Conservation (phyloP, 2,888 invertebrate species). For the Himalopsyche anomala region DNA sequence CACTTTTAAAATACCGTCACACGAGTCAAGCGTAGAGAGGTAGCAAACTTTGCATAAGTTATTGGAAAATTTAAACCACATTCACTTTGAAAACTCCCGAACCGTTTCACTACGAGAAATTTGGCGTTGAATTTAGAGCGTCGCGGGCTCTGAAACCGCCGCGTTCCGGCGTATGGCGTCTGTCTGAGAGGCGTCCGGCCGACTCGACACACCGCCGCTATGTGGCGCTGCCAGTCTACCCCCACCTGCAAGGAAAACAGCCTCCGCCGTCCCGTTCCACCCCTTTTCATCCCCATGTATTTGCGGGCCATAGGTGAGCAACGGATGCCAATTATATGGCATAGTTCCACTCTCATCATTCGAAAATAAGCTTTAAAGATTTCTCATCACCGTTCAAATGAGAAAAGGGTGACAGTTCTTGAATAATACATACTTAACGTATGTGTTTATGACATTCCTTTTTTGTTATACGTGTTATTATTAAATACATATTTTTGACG, state of each 20-base stretch:
- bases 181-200: slow-evolving; percentile 52
- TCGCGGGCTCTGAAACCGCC: slow-evolving; percentile 23
- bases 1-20: background rate
- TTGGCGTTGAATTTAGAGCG: background rate
- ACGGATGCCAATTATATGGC: slow-evolving; percentile 21
- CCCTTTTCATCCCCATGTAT: background rate
- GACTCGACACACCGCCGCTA: slow-evolving; percentile 63
- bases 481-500: too few relatives aligned
- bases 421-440: too few relatives aligned
- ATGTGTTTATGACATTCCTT: too few relatives aligned
- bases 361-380: background rate
- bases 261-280: background rate
- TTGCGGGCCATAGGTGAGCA: slow-evolving; percentile 23
- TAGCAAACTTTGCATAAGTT: background rate
- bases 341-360: background rate
- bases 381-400: background rate
- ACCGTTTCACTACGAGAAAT: background rate
- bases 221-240: slow-evolving; percentile 50
- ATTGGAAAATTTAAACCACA: background rate
- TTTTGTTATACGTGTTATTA: too few relatives aligned
- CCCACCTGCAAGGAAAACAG: slow-evolving; percentile 24
- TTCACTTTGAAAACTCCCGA: slow-evolving; percentile 14
- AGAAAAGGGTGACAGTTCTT: too few relatives aligned
- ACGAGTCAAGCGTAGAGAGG: background rate
- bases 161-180: slow-evolving; percentile 23